These are phyloP conservation scores for Hylaea fasciaria DNA, from an alignment of 2,888 invertebrate species.

Conservation along the genomic window DNA sequence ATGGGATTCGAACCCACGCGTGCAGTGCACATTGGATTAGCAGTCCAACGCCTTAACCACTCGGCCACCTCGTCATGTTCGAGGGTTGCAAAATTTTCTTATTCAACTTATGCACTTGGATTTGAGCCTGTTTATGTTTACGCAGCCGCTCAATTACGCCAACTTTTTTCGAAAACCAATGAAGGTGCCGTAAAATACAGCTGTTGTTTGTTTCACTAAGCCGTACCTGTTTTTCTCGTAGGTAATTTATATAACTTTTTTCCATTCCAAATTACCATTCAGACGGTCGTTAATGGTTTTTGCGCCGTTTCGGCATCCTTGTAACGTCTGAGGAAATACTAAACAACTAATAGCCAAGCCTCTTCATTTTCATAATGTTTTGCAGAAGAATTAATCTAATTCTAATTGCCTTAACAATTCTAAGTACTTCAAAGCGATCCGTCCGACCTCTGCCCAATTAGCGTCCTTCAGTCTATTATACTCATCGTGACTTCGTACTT, in stretches of 20 bases:
- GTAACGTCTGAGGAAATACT: neutral
- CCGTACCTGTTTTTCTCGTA: constrained; percentile 27
- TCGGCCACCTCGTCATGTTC: constrained; percentile 82
- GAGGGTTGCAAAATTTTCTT: constrained; percentile 23
- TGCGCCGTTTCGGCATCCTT: constrained; percentile 1
- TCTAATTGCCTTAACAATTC: constrained; percentile 2
- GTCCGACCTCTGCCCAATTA: constrained; percentile 17
- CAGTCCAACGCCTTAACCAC: constrained; percentile 87
- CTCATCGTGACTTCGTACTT: neutral
- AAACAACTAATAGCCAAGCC: neutral
- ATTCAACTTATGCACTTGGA: neutral
- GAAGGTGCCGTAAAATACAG: constrained; percentile 47
- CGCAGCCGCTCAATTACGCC: constrained; percentile 34
- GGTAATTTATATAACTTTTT: constrained; percentile 49
- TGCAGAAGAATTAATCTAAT: neutral
- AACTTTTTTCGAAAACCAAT: constrained; percentile 49
- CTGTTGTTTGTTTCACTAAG: constrained; percentile 43
- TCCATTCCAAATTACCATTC: constrained; percentile 41
- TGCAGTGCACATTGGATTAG: constrained; percentile 94
- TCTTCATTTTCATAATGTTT: constrained; percentile 3
- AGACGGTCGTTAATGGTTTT: constrained; percentile 32
- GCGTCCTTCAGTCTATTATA: neutral
- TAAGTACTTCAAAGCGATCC: neutral
- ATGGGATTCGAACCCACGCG: constrained; percentile 94
- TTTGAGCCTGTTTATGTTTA: constrained; percentile 27